Evolutionary conservation across 2,888 invertebrate species (phyloP).

Genomic region (Laspeyria flexula): DNA sequence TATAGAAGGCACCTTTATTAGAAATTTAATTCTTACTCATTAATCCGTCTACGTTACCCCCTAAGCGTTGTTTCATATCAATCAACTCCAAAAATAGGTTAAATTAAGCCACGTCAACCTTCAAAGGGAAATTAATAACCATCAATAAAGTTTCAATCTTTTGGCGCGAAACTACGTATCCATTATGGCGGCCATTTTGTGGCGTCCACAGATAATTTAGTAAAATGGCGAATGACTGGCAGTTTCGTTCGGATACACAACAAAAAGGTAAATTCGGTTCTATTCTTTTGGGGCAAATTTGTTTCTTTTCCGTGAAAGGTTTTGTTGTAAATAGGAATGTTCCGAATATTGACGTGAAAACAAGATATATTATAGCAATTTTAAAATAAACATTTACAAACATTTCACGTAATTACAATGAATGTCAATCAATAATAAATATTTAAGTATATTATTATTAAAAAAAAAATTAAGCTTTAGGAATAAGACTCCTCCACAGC

Average conservation of each 20-base stretch:
- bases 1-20: neutral
- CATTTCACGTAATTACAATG: too few relatives aligned
- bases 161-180: conserved; percentile 46
- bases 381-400: too few relatives aligned
- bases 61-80: conserved; percentile 33
- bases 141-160: conserved; percentile 53
- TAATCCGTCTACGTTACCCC: conserved; percentile 8
- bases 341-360: neutral
- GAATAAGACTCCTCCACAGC: too few relatives aligned
- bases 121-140: conserved; percentile 46
- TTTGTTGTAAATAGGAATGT: neutral
- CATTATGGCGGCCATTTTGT: conserved; percentile 51
- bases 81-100: conserved; percentile 37
- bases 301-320: conserved; percentile 19
- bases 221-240: conserved; percentile 63
- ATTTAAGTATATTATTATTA: too few relatives aligned
- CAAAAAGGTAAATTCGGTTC: conserved; percentile 39
- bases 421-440: too few relatives aligned
- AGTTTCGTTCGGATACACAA: conserved; percentile 44
- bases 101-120: conserved; percentile 46
- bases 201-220: conserved; percentile 49
- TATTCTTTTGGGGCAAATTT: conserved; percentile 19
- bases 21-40: conserved; percentile 28
- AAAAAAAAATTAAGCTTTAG: too few relatives aligned
- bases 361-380: neutral